A percentile compares a stretch with the other conserved stretches of the same genome.
Evolutionary conservation across 2,888 invertebrate species (phyloP).

Genomic region (Lasioglossum zephyrum): DNA sequence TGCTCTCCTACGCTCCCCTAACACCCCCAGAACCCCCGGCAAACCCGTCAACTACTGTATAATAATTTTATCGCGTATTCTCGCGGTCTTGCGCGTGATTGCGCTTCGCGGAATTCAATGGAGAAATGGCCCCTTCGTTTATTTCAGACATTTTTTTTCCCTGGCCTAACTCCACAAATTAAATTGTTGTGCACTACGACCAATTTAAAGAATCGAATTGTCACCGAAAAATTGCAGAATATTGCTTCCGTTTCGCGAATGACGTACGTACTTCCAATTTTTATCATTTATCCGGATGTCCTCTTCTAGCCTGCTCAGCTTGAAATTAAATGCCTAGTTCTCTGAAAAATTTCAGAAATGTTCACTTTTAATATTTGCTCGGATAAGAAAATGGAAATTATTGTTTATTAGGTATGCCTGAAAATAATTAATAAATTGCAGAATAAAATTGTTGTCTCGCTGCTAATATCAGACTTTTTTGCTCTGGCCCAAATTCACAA

Average conservation of each 20-base stretch:
- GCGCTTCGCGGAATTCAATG: background rate
- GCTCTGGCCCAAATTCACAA: background rate
- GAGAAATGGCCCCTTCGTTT: background rate
- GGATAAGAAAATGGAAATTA: no score
- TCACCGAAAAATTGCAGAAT: no score
- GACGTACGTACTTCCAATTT: no score
- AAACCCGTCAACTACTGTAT: background rate
- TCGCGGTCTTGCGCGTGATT: constrained; percentile 12
- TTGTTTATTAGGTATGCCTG: no score
- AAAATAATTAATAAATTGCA: background rate
- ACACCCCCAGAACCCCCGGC: background rate
- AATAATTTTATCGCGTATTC: constrained; percentile 22
- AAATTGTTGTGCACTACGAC: no score
- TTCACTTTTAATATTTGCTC: no score
- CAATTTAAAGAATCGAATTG: no score
- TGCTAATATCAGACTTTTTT: background rate
- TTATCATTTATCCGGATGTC: no score
- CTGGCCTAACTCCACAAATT: background rate
- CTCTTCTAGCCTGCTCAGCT: no score
- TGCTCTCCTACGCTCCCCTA: background rate
- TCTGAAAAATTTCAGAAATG: no score
- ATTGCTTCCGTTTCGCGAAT: no score
- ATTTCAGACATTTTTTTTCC: background rate
- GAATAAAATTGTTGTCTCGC: background rate
- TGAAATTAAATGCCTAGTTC: no score